Conservation (phyloP, 2,113 vertebrate species). For the Lepus timidus region DNA sequence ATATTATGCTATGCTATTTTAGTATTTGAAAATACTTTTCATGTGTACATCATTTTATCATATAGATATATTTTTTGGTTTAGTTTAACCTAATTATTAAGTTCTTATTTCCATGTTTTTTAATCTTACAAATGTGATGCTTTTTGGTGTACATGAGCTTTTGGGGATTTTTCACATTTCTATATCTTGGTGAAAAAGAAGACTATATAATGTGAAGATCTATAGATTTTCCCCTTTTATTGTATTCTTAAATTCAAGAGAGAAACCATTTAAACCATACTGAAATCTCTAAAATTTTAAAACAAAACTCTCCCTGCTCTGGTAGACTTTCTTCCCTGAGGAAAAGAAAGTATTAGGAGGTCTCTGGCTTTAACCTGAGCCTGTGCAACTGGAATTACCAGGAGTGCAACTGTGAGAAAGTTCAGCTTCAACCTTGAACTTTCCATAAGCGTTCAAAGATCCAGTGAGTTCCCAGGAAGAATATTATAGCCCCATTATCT, state of each 20-base stretch:
- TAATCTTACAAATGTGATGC: background rate
- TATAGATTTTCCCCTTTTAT: background rate
- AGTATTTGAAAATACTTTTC: constrained; percentile 24
- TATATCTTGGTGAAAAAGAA: constrained; percentile 13
- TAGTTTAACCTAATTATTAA: background rate
- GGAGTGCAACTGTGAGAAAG: background rate
- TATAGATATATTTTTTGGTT: background rate
- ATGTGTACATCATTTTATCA: background rate
- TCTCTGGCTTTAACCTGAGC: background rate
- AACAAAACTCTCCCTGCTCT: constrained; percentile 5
- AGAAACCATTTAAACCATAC: constrained; percentile 10
- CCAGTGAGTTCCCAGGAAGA: background rate
- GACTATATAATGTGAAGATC: constrained; percentile 14
- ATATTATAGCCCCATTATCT: background rate
- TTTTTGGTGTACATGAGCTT: background rate
- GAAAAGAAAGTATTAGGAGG: background rate
- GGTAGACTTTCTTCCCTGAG: background rate
- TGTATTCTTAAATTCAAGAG: constrained; percentile 41
- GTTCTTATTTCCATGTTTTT: background rate
- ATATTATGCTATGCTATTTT: background rate
- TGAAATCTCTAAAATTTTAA: constrained; percentile 36
- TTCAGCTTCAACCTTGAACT: background rate
- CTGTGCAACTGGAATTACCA: background rate
- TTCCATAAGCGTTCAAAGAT: background rate
- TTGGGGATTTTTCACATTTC: constrained; percentile 3